Percentiles rank a stretch among this genome's conserved stretches.
phyloP scores from a whole-genome alignment of 1,140 invertebrate species.

The Drosophila ogumai region DNA sequence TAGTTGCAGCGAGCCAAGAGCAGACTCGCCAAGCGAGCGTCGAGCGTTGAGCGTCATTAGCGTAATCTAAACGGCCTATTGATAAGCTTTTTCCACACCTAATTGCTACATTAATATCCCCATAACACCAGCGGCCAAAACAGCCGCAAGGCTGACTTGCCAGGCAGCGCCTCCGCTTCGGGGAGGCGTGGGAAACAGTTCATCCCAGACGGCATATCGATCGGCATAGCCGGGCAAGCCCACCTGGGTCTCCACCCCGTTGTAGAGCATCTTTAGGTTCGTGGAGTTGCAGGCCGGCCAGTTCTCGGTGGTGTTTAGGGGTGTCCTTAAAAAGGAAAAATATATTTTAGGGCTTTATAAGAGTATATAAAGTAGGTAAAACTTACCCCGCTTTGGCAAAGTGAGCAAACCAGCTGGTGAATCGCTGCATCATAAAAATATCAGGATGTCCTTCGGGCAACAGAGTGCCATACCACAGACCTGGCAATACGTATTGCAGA shows the following conservation, averaged over 20 bases:
- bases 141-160: conserved; percentile 58
- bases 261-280: conserved; percentile 44
- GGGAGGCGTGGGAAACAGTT: conserved; percentile 63
- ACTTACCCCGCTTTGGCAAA: conserved; percentile 69
- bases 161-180: conserved; percentile 16
- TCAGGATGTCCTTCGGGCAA: conserved; percentile 35
- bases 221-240: conserved; percentile 37
- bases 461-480: conserved; percentile 81
- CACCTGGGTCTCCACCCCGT: conserved; percentile 33
- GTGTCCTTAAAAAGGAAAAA: conserved; percentile 2
- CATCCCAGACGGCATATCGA: conserved; percentile 69
- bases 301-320: background rate
- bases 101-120: conserved; percentile 75
- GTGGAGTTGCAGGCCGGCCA: conserved; percentile 57
- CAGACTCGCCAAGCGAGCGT: conserved; percentile 6
- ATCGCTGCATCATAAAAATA: conserved; percentile 73
- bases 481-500: conserved; percentile 87
- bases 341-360: background rate
- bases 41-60: conserved; percentile 57
- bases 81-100: conserved; percentile 81
- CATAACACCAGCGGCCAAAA: conserved; percentile 79
- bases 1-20: conserved; percentile 49
- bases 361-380: background rate
- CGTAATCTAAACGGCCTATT: conserved; percentile 79
- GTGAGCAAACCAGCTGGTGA: conserved; percentile 51